A percentile compares a stretch with the other conserved stretches of the same genome.
Conservation (phyloP, 2,797 vertebrate species). For the Hirundo rustica region DNA sequence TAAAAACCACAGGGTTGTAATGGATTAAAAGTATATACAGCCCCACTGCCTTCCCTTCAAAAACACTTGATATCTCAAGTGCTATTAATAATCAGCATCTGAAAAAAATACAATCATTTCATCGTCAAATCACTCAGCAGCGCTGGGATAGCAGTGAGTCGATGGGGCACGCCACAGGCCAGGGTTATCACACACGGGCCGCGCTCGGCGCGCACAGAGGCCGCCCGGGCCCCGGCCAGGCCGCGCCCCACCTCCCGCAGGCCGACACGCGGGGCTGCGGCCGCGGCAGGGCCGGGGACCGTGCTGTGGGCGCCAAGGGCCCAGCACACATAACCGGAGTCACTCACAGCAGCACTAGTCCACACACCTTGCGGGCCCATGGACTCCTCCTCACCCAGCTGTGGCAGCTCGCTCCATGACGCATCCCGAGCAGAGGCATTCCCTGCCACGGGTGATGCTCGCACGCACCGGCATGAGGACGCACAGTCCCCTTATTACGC, state of each 20-base stretch:
- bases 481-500: conserved; percentile 25
- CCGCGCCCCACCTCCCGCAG: background rate
- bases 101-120: background rate
- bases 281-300: no score
- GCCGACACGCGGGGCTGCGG: no score
- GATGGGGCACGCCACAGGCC: background rate
- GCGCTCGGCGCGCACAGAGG: accelerated
- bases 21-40: background rate
- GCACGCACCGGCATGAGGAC: background rate
- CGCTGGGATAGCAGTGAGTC: background rate
- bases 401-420: background rate
- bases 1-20: background rate
- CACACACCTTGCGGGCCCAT: accelerated
- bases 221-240: background rate
- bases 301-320: no score
- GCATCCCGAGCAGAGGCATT: accelerated
- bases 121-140: background rate
- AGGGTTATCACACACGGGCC: accelerated
- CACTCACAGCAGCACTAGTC: background rate
- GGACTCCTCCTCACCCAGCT: background rate
- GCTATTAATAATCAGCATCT: background rate
- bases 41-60: background rate
- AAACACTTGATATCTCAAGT: background rate
- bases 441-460: background rate
- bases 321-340: no score